Evolutionary conservation across 2,888 invertebrate species (phyloP).

Genomic region (Campoletis raptor): DNA sequence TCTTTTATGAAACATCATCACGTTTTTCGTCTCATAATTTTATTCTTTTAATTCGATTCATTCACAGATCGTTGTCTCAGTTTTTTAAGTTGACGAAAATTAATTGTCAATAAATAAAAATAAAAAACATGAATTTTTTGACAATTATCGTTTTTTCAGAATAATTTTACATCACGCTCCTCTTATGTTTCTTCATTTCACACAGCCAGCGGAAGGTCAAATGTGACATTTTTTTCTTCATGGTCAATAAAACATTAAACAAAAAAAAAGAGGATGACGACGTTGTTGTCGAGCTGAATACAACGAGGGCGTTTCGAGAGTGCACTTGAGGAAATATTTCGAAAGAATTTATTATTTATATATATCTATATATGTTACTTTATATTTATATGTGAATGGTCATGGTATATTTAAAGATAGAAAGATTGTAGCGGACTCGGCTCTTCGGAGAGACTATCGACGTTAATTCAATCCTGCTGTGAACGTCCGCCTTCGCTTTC

Average conservation of each 20-base stretch:
- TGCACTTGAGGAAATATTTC: conserved; percentile 25
- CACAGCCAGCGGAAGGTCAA: not conserved
- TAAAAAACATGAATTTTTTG: not conserved
- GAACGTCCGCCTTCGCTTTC: conserved; percentile 55
- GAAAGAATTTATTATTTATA: conserved; percentile 4
- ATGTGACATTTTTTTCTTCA: not conserved
- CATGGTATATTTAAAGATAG: conserved; percentile 17
- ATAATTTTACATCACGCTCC: not conserved
- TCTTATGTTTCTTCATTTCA: not conserved
- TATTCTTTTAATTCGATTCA: not conserved
- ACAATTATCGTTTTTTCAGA: not conserved
- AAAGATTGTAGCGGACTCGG: conserved; percentile 15
- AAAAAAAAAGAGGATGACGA: not conserved
- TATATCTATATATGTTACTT: not conserved
- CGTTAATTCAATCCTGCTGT: conserved; percentile 61
- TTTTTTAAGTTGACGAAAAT: too few species aligned
- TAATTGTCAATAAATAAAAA: too few species aligned
- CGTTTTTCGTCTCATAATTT: not conserved
- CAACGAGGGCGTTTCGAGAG: conserved; percentile 38
- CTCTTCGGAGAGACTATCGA: conserved; percentile 37
- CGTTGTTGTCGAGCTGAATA: not conserved
- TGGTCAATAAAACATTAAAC: conserved; percentile 10
- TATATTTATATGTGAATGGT: not conserved
- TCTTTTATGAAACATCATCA: not conserved
- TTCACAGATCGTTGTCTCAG: not conserved